Evolutionary conservation across 2,797 vertebrate species (phyloP), one percentile per base, ranked within the genome.

Genomic region (Nannoperca australis): DNA sequence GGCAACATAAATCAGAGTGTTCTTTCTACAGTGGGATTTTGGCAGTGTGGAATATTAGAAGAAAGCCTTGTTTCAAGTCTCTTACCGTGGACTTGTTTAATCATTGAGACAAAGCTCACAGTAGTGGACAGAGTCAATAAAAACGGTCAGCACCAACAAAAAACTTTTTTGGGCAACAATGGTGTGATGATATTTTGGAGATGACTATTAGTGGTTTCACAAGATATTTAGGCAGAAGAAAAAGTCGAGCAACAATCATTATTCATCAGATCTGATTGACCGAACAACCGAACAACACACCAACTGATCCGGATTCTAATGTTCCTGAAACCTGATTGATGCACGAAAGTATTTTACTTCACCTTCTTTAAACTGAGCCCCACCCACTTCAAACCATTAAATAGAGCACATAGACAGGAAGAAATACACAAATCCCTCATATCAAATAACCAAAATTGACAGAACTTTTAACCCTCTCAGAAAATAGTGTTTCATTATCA

Each of bases 11-110:
- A 84, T 78, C 66, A 67, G 38, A 11, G 54, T 54, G 45, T 64
- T 59, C 15, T 54, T 69, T 71, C 44, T 76, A 36, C 34, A n/a
- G 65, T 38, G 18, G 53, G 61, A 73, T 79, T 76, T 88, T n/a
- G 73, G 60, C 34, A 64, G 47, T 61, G 44, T 60, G 49, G 70
- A 51, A 70, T 61, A 74, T 76, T 40, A 66, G 63, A 58, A 36
- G 47, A 74, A 81, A 51, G 36, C 17, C 59, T 82, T 55, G 24
- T 79, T 78, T 70, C 30, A 67, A 59, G 58, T 66, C 32, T 77
- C 61, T 38, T 14, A 8, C 45, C 13, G 1, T 70, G 24, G 49
- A 64, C 60, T 36, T 47, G 13, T 83, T 82, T 70, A 49, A 76
- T 86, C 72, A 81, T 30, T 58, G 60, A 77, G 54, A 76, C 42